Percentiles rank a stretch among this genome's conserved stretches.
Conservation (phyloP, 2,797 vertebrate genomes). For the Coregonus ussuriensis region DNA sequence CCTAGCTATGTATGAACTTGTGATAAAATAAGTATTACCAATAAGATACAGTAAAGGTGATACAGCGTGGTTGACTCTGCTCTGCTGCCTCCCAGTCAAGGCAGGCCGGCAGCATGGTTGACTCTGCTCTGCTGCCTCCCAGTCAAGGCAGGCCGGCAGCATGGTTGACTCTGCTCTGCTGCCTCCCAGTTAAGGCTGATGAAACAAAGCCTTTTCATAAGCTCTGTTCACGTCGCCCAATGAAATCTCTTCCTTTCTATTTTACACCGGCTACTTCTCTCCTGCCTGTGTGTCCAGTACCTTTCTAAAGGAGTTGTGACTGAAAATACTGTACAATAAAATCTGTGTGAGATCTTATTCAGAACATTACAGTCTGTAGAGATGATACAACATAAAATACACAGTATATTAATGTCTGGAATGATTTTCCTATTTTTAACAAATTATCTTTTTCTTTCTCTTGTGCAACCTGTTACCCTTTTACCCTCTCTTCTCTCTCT, state of each 20-base stretch:
- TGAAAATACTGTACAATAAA: background rate
- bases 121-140: no score
- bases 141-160: background rate
- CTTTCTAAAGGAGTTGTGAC: slow-evolving; percentile 1
- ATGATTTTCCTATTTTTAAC: background rate
- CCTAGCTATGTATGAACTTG: no score
- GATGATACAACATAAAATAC: background rate
- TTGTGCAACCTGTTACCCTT: background rate
- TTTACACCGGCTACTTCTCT: background rate
- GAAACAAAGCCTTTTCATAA: slow-evolving; percentile 8
- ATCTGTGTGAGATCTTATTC: background rate
- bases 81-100: no score
- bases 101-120: background rate
- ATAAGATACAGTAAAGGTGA: background rate
- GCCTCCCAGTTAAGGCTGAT: background rate
- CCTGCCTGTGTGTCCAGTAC: background rate
- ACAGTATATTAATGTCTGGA: background rate
- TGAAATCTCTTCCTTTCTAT: background rate
- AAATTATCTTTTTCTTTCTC: background rate
- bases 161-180: background rate
- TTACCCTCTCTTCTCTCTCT: background rate
- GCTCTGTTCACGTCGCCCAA: background rate
- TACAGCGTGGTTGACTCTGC: no score
- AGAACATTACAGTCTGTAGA: background rate
- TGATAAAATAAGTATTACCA: background rate